These are phyloP conservation scores for Phaethon lepturus DNA, from an alignment of 2,113 vertebrate genomes.

Conservation along the genomic window DNA sequence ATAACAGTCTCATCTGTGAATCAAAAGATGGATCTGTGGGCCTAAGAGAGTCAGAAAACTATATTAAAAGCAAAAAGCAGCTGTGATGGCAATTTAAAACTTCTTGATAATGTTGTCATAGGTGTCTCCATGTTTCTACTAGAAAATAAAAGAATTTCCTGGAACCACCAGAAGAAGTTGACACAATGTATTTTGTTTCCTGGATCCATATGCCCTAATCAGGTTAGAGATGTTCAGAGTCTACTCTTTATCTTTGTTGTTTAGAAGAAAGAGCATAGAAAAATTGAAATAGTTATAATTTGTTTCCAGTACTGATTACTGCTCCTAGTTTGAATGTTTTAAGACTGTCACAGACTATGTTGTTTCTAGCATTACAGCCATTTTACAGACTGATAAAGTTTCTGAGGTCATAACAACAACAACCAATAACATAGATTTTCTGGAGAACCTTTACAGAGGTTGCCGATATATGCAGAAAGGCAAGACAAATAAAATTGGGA, in stretches of 20 bases:
- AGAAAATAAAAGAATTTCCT: background rate
- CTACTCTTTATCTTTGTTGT: background rate
- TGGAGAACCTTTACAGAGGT: background rate
- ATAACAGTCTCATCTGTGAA: background rate
- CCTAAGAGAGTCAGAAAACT: background rate
- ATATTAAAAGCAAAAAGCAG: background rate
- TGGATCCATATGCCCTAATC: background rate
- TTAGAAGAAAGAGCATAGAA: background rate
- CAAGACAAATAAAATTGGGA: background rate
- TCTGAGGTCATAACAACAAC: background rate
- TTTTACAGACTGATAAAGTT: background rate
- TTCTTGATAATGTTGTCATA: background rate
- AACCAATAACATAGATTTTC: background rate
- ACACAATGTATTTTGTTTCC: background rate
- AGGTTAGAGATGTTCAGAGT: background rate
- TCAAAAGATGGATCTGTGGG: background rate
- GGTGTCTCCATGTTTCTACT: background rate
- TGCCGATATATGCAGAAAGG: background rate
- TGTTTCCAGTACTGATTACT: background rate
- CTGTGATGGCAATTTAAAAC: background rate
- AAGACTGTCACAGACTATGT: background rate
- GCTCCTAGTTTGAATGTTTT: background rate
- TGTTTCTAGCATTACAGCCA: background rate
- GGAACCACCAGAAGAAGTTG: background rate
- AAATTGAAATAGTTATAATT: background rate